Conservation (phyloP, 2,797 vertebrate genomes). For the Lagorchestes hirsutus region DNA sequence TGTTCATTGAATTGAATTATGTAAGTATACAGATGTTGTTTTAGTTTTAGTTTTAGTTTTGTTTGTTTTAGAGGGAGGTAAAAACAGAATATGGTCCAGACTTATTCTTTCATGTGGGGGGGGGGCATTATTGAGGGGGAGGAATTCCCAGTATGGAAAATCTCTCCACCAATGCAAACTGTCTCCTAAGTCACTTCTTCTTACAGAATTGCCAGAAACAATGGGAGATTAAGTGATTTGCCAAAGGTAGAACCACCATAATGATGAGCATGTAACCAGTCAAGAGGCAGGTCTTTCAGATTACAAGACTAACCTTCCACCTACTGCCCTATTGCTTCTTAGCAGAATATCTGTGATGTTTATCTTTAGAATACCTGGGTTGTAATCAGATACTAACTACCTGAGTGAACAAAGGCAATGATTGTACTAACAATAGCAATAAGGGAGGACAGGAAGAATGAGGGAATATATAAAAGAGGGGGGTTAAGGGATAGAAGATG, state of each 20-base stretch:
- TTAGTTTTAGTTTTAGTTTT: too few relatives aligned
- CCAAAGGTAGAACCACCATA: not conserved
- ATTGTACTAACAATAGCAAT: not conserved
- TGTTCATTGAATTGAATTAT: not conserved
- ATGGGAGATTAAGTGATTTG: not conserved
- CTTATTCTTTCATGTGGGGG: too few relatives aligned
- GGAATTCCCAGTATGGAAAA: not conserved
- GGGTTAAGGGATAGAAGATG: not conserved
- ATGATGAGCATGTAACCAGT: not conserved
- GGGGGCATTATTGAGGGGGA: too few relatives aligned
- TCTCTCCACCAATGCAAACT: not conserved
- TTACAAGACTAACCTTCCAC: not conserved
- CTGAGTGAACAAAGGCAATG: not conserved
- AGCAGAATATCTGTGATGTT: not conserved
- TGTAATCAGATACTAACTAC: not conserved
- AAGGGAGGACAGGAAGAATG: not conserved
- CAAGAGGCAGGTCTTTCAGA: not conserved
- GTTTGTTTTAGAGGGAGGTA: too few relatives aligned
- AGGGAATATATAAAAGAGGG: not conserved
- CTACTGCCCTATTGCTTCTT: not conserved
- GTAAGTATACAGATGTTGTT: conserved; percentile 22
- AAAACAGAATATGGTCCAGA: too few relatives aligned
- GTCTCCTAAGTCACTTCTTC: not conserved
- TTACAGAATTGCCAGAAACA: not conserved
- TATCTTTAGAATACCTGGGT: not conserved